Evolutionary conservation across 2,888 invertebrate species (phyloP), one percentile per base, ranked within the genome.

Genomic region (Escarpia spicata): DNA sequence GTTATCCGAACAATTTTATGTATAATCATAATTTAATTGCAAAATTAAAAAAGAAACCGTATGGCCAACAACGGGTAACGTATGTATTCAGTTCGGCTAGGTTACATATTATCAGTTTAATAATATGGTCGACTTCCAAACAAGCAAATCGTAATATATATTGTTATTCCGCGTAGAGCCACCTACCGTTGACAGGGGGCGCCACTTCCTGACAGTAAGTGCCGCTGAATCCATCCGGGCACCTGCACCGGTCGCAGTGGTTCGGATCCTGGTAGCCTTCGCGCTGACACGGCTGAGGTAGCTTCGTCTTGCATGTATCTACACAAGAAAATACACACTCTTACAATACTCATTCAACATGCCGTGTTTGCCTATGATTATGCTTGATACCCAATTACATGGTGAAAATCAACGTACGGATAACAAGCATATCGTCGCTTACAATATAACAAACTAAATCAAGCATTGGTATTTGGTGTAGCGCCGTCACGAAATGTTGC

Each of bases 31-130:
- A 26, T 75, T 6, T 26, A 26, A 26, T 52, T 75, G 75, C 4
- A 15, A 26, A 19, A 26, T 4, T 4, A n/a, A 75, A 19, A 93
- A 96, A 96, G 92, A 95, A 96, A 15, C 26, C 95, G 92, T 94
- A 93, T 92, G 92, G 93, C 91, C 93, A 94, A n/a, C 94, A 94
- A 43, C 93, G 93, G 31, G 91, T 60, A 19, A 60, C 12, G 12
- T 3, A 60, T 60, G 9, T 15, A 4, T 60, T 60, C 4, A 15
- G 19, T 12, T 26, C 60, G 26, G 60, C 45, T 9, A 6, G 45
- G 45, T 15, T 52, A 52, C 12, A 52, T 52, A 52, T 52, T 15
- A 52, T 52, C 52, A 52, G 12, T 12, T 52, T 12, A 6, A 52
- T 52, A 1, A 52, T 52, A 52, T 15, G 8, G 0, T 52, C 9